A percentile compares a stretch with the other conserved stretches of the same genome.
Conservation (phyloP, 1,140 invertebrate species). For the Brachionus angularis region DNA sequence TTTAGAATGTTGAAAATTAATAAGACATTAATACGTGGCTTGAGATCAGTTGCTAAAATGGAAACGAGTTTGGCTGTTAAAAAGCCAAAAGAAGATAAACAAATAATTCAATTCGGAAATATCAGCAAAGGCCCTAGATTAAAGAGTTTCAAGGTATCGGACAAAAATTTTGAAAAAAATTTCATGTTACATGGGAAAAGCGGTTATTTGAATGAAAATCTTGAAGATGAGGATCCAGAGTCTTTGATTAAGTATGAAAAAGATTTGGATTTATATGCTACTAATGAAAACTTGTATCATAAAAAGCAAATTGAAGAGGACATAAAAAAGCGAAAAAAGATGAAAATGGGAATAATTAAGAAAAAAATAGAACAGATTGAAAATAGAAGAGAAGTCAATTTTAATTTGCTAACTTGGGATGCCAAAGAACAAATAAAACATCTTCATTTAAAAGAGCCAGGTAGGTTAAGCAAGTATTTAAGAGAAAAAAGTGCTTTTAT, state of each 20-base stretch:
- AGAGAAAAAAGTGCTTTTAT: not conserved
- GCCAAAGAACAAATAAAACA: slow-evolving; percentile 76
- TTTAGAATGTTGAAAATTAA: too few species aligned
- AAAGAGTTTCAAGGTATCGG: too few species aligned
- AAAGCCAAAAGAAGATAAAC: too few species aligned
- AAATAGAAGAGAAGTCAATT: slow-evolving; percentile 59
- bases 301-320: slow-evolving; percentile 13
- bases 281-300: slow-evolving; percentile 21
- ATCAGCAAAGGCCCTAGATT: too few species aligned
- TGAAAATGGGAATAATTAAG: slow-evolving; percentile 13
- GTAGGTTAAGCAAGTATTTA: slow-evolving; percentile 54
- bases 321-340: not conserved
- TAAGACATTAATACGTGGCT: too few species aligned
- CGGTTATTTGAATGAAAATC: not conserved
- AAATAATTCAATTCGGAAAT: too few species aligned
- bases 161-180: too few species aligned
- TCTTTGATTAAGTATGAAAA: slow-evolving; percentile 9
- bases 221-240: not conserved
- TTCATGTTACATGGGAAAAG: slow-evolving; percentile 28
- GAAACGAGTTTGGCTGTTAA: too few species aligned
- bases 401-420: slow-evolving; percentile 73
- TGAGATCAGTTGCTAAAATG: too few species aligned
- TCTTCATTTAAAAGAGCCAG: slow-evolving; percentile 65
- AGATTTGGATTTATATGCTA: slow-evolving; percentile 17
- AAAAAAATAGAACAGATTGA: slow-evolving; percentile 31